A percentile compares a stretch with the other conserved stretches of the same genome.
These are phyloP conservation scores for Tetranychus urticae DNA, from an alignment of 1,140 invertebrate species.

Conservation along the genomic window DNA sequence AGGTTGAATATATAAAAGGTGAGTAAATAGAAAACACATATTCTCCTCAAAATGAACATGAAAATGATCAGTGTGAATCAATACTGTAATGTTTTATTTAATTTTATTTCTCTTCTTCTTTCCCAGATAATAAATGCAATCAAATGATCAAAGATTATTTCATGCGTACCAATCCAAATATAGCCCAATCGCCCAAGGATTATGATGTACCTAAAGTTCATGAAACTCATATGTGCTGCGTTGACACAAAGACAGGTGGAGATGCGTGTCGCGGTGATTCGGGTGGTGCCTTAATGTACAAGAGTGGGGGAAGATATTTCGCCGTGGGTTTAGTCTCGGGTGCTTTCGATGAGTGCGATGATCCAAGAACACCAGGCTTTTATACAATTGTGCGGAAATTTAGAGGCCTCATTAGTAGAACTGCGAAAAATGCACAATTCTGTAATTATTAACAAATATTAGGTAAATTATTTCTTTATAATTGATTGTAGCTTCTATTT, in stretches of 20 bases:
- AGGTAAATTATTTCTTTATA: no score
- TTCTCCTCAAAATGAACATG: no score
- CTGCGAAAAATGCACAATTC: neutral
- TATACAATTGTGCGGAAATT: neutral
- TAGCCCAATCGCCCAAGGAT: neutral
- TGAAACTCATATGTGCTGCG: neutral
- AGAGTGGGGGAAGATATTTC: neutral
- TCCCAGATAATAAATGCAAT: neutral
- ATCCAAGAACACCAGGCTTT: neutral
- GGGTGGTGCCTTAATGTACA: neutral
- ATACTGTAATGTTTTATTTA: no score
- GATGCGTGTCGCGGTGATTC: neutral
- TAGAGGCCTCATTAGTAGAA: neutral
- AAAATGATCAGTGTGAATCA: no score
- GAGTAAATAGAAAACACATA: neutral
- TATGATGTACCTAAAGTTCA: neutral
- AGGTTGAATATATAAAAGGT: neutral
- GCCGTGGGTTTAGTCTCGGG: neutral
- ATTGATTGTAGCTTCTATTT: no score
- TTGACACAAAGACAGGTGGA: neutral
- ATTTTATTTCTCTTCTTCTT: neutral
- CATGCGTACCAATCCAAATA: neutral
- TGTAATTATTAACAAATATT: neutral
- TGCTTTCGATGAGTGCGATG: neutral
- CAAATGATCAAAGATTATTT: neutral